phyloP scores from a whole-genome alignment of 2,113 vertebrate species.

The Mirza zaza region DNA sequence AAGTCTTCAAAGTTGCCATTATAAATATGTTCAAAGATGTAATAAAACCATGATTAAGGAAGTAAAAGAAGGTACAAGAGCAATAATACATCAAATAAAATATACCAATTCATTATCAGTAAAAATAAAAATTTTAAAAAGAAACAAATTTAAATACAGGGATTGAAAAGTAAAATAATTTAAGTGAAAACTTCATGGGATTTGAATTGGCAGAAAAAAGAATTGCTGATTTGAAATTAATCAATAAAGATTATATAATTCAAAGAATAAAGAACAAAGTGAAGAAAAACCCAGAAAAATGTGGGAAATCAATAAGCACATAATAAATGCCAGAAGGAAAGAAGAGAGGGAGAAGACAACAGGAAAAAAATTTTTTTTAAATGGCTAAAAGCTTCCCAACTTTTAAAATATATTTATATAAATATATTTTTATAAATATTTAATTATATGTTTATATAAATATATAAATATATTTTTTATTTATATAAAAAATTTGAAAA shows the following conservation, averaged over 20 bases:
- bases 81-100: neutral
- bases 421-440: too few species aligned
- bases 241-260: neutral
- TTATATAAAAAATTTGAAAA: neutral
- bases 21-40: neutral
- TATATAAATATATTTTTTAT: too few species aligned
- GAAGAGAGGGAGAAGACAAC: neutral
- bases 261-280: neutral
- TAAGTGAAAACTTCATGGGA: neutral
- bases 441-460: too few species aligned
- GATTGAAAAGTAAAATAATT: neutral
- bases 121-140: neutral
- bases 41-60: neutral
- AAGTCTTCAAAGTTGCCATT: neutral
- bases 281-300: conserved; percentile 5
- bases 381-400: neutral
- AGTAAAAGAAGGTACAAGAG: neutral
- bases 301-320: neutral
- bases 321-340: neutral
- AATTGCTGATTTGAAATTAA: neutral
- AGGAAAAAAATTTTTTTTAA: neutral
- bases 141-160: neutral
- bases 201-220: neutral
- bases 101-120: neutral
- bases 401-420: neutral